Evolutionary conservation across 2,797 vertebrate genomes (phyloP), one percentile per base, ranked within the genome.

Genomic region (Antrozous pallidus): DNA sequence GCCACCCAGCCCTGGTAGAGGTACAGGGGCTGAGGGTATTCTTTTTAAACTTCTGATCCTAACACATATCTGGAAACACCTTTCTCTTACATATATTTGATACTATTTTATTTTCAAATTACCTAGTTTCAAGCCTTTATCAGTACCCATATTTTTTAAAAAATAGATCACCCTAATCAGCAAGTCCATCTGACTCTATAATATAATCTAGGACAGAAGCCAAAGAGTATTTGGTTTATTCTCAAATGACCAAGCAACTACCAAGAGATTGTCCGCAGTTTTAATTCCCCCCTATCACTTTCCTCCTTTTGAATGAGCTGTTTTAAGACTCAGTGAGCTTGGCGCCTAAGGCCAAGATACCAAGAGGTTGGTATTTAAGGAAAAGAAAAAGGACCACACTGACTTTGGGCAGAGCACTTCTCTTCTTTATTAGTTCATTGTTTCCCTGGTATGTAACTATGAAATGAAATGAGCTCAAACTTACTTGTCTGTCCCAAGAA

Each of bases 251-350:
- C 36, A 40, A 75, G 17, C 26, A 75, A 33, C 11, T 13, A 47
- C 18, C 4, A 82, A 42, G 9, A 49, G 6, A 45, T 1, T 33
- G 42, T 0, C 20, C 4, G 36, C 7, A 22, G 36, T 58, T 81
- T 65, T 54, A n/a, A 61, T 69, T 61, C 5, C 5, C 20, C 20
- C 49, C 22, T 8, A n/a, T 73, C 18, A 45, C 8, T 58, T 38
- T 56, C 12, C 12, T 75, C 8, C n/a, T 85, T 61, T 83, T 36
- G 45, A 90, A 81, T 8, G 16, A 87, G 71, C 9, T 45, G 2
- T 33, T 91, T 91, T 79, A 91, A 93, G 93, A 85, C 42, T 47
- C 40, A 83, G 54, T 28, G 13, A 91, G 20, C 14, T 49, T 88
- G 36, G n/a, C 12, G 3, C 47, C 65, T 67, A 79, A 83, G 74